Conservation (phyloP, 2,888 invertebrate genomes). For the Sinentomon sp. region DNA sequence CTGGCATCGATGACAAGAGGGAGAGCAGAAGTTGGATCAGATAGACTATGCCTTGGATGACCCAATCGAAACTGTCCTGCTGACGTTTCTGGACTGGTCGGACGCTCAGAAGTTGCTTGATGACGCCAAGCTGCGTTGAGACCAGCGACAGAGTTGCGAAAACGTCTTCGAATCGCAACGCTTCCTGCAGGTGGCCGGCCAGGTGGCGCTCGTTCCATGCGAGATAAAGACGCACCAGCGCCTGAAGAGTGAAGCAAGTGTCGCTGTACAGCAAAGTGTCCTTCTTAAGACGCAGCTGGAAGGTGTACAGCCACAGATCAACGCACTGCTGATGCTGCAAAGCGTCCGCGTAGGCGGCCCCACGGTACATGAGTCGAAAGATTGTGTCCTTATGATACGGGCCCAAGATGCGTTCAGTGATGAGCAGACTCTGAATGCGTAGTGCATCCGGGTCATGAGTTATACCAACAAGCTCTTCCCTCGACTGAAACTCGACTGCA, state of each 20-base stretch:
- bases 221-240: conserved; percentile 53
- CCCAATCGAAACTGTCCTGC: conserved; percentile 51
- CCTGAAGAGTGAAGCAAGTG: conserved; percentile 61
- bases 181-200: too few species aligned
- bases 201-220: conserved; percentile 21
- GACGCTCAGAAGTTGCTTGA: conserved; percentile 23
- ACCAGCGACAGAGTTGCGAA: conserved; percentile 37
- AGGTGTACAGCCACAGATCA: conserved; percentile 57
- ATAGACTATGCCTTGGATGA: too few species aligned
- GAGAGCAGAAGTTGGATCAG: too few species aligned
- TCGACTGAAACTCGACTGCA: conserved; percentile 36
- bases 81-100: conserved; percentile 47
- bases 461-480: conserved; percentile 37
- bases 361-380: conserved; percentile 41
- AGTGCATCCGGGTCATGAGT: conserved; percentile 56
- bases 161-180: conserved; percentile 33
- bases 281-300: conserved; percentile 46
- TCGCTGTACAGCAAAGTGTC: conserved; percentile 43
- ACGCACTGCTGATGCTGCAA: conserved; percentile 46
- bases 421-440: conserved; percentile 59
- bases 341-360: conserved; percentile 27
- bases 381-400: conserved; percentile 61
- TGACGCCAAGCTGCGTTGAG: conserved; percentile 30
- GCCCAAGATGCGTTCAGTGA: conserved; percentile 64
- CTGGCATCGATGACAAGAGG: too few species aligned